Evolutionary conservation across 1,140 invertebrate species (phyloP), one percentile per base, ranked within the genome.

Genomic region (Bombus vancouverensis): DNA sequence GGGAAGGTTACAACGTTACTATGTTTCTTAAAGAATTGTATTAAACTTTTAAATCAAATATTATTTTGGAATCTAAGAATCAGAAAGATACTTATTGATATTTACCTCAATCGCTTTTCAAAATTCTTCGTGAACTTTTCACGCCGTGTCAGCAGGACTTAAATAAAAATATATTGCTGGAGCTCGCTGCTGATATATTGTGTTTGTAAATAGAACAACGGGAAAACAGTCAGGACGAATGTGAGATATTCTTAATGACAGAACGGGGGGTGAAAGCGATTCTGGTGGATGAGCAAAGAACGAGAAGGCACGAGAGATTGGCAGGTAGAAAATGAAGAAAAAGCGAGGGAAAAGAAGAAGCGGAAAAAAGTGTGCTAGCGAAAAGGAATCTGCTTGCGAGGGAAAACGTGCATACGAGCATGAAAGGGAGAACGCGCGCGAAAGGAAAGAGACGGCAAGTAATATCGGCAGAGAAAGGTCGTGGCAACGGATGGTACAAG

Each of bases 321-420:
- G 79, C 79, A 77, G 80, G 78, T 53, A 77, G 80, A 86, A 83
- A 83, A 86, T 42, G 85, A 83, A 71, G 78, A 75, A 81, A 75
- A 81, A 81, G 70, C 25, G 25, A 6, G 15, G 39, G 6, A 22
- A n/a, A 44, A 13, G 44, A 75, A 25, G 57, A 37, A 22, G 18
- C 6, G 34, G 34, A 0, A 9, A 37, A 57, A 47, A 77, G 42
- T 73, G 34, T 47, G 76, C 83, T 44, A 59, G 65, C 77, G 77
- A 80, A 80, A 85, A 85, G 77, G 83, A 80, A 85, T 85, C 66
- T 73, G 68, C 70, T 78, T 57, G 37, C 34, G 22, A 68, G 57
- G 59, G 71, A 57, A 72, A 75, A 59, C 57, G n/a, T 66, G 39
- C 42, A 15, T 18, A 12, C 22, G 34, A 22, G 13, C 10, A n/a